Base-by-base conservation (phyloP, 2,113 vertebrate species). In the Scolopax mira region DNA sequence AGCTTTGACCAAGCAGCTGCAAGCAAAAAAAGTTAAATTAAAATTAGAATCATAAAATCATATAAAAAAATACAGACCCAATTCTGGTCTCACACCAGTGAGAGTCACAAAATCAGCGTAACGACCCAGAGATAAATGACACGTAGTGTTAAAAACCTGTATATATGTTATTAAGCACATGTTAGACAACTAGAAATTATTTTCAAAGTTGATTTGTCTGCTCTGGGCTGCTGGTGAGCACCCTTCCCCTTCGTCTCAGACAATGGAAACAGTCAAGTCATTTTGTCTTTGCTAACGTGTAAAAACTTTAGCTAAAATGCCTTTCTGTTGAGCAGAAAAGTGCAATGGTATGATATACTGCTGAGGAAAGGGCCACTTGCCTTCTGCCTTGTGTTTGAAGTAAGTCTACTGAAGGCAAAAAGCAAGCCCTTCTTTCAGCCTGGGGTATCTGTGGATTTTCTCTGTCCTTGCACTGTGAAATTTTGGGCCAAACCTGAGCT, bases 321-420 rank as follows among this genome's bases (percentile, higher is more conserved):
- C 18, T 49, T 54, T 48, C 33, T 37, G 35, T 44, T 10, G 10
- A 64, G 12, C 48, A 74, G 60, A 39, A 15, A 60, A 73, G 49
- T 1, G 8, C 48, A 64, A 4, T 37, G 9, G 46, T 0, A 7
- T 1, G 54, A 22, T 3, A 16, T 3, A 2, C 17, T 1, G 46
- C 4, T 0, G n/a, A 18, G 77, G 37, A n/a, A 25, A 30, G 42
- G 49, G 25, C 0, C 1, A 17, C 31, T 35, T 24, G 60, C 48
- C 18, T 64, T 73, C 54, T 30, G 85, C 54, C 49, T 16, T 1
- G 4, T 11, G 49, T 18, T 13, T 25, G n/a, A 39, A 44, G 39
- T 2, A 23, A 1, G 9, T 21, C 54, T 52, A 2, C 30, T 0
- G 8, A 31, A 55, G 37, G n/a, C 9, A 66, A 44, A 83, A 62